Conservation (phyloP, 2,113 vertebrate species). For the Sapajus apella region DNA sequence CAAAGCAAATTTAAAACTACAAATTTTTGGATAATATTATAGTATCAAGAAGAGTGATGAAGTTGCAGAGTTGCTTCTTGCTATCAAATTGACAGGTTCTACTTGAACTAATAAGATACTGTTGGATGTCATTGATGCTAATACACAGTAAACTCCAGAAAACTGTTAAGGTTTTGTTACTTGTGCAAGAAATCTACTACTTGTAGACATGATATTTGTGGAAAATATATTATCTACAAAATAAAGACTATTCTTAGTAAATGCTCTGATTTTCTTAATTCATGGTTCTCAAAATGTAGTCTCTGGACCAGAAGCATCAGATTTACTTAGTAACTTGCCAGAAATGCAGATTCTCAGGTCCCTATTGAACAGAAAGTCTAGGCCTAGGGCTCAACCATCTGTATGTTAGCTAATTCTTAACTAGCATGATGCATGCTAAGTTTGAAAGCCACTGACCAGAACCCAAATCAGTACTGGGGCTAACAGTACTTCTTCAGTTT, state of each 20-base stretch:
- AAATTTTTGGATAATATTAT: not conserved
- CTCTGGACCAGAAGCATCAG: not conserved
- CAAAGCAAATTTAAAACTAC: constrained; percentile 34
- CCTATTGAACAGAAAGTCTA: not conserved
- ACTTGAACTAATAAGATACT: not conserved
- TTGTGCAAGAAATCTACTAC: not conserved
- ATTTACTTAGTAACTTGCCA: not conserved
- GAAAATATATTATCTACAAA: constrained; percentile 34
- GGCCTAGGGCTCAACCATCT: not conserved
- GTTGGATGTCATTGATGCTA: not conserved
- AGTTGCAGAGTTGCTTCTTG: constrained; percentile 49
- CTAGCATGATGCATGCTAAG: not conserved
- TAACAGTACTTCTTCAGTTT: not conserved
- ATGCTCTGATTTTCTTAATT: not conserved
- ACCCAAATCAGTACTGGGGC: not conserved
- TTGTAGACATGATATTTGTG: constrained; percentile 24
- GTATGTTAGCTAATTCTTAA: not conserved
- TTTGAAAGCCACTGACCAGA: not conserved
- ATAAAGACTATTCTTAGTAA: constrained; percentile 1
- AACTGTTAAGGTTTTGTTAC: constrained; percentile 15
- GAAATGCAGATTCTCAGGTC: not conserved
- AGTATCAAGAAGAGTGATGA: not conserved
- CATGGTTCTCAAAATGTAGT: not conserved
- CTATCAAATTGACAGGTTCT: not conserved
- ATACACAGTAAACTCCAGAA: not conserved